Conservation (phyloP, 2,797 vertebrate genomes). For the Enteromius mattozi region DNA sequence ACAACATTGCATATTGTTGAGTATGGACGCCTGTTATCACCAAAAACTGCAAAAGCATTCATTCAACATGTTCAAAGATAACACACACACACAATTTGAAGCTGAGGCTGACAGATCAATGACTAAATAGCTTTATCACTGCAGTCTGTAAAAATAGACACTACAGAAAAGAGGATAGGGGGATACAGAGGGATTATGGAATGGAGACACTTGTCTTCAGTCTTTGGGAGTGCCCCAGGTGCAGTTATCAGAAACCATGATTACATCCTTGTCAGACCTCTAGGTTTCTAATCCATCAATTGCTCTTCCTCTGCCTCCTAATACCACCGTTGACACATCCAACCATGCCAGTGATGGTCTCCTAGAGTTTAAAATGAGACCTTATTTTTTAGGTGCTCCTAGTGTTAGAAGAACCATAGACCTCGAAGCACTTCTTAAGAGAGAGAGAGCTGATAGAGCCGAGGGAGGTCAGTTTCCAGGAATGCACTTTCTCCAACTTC, state of each 20-base stretch:
- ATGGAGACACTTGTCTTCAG: constrained; percentile 1
- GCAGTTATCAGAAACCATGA: constrained; percentile 40
- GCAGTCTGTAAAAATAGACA: neutral
- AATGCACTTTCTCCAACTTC: constrained; percentile 38
- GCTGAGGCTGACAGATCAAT: constrained; percentile 4
- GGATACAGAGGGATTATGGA: neutral
- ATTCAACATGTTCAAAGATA: neutral
- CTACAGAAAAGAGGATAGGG: neutral
- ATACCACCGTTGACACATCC: constrained; percentile 18
- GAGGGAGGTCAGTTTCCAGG: neutral
- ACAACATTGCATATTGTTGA: neutral
- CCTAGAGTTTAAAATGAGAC: constrained; percentile 4
- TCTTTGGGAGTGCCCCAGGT: constrained; percentile 32
- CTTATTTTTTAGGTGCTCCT: neutral
- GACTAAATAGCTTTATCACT: constrained; percentile 3
- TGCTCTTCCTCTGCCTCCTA: neutral
- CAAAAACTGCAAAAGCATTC: neutral
- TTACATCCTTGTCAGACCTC: constrained; percentile 35
- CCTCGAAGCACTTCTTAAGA: neutral
- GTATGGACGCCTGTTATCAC: neutral
- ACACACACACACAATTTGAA: neutral
- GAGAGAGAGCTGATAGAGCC: neutral
- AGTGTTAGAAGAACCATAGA: neutral
- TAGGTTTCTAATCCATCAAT: constrained; percentile 38
- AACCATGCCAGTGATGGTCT: neutral